Percentiles rank a stretch among this genome's conserved stretches.
These are phyloP conservation scores for Esox niger DNA, from an alignment of 2,113 vertebrate genomes.

Conservation along the genomic window DNA sequence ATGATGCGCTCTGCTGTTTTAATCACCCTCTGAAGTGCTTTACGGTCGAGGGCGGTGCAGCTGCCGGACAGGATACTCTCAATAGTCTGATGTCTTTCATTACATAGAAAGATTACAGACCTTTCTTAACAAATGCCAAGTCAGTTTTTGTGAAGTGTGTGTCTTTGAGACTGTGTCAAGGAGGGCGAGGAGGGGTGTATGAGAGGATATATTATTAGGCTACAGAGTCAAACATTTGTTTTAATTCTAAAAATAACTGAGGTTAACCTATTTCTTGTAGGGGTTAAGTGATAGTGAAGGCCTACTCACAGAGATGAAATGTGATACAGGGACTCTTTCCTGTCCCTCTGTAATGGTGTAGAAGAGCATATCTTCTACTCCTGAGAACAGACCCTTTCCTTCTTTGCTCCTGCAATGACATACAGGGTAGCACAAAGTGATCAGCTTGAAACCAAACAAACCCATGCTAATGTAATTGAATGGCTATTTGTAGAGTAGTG, in stretches of 20 bases:
- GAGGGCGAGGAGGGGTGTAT: not conserved
- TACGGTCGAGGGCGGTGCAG: no score
- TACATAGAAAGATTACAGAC: no score
- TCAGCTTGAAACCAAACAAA: not conserved
- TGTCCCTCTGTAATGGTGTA: conserved; percentile 83
- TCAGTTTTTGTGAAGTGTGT: no score
- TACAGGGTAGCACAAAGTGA: not conserved
- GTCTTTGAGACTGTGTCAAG: not conserved
- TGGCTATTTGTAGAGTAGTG: not conserved
- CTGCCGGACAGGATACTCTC: no score
- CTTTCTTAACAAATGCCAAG: no score
- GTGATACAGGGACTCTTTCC: conserved; percentile 77
- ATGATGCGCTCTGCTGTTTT: no score
- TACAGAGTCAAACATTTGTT: not conserved
- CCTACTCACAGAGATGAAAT: conserved; percentile 78
- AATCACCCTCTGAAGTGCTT: no score
- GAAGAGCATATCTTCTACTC: conserved; percentile 82
- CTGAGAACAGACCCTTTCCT: conserved; percentile 65
- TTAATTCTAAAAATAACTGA: not conserved
- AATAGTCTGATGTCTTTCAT: no score
- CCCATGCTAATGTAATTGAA: not conserved
- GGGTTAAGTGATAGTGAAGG: no score
- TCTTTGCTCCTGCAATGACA: conserved; percentile 49
- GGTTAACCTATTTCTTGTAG: not conserved
- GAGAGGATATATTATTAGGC: not conserved